Conservation (phyloP, 2,113 vertebrate species). For the Hiodon tergisus region DNA sequence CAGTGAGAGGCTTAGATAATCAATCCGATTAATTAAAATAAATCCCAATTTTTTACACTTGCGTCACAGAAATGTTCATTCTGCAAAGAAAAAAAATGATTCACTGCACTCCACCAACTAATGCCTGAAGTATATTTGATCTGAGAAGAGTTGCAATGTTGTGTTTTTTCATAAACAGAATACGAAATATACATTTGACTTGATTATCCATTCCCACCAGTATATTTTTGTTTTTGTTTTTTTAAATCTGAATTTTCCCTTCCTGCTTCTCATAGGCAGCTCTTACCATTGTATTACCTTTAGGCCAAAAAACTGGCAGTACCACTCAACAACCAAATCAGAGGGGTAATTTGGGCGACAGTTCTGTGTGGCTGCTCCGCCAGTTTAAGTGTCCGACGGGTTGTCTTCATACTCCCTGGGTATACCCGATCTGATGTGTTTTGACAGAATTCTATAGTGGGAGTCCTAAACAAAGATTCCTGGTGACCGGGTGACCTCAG, state of each 20-base stretch:
- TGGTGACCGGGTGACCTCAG: background rate
- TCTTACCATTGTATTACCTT: background rate
- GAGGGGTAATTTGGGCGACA: slow-evolving; percentile 2
- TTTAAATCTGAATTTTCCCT: too few relatives aligned
- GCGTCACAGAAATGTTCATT: background rate
- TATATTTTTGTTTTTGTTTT: too few relatives aligned
- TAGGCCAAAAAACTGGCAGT: slow-evolving; percentile 2
- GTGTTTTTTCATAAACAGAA: background rate
- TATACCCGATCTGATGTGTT: slow-evolving; percentile 6
- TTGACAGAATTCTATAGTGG: slow-evolving; percentile 14
- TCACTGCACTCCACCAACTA: slow-evolving; percentile 3
- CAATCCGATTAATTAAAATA: slow-evolving; percentile 12
- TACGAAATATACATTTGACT: slow-evolving; percentile 9
- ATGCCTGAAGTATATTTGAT: background rate
- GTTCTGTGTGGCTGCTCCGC: slow-evolving; percentile 5
- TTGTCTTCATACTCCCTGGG: slow-evolving; percentile 18
- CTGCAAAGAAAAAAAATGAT: background rate
- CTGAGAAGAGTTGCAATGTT: background rate
- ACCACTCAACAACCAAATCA: slow-evolving; percentile 9
- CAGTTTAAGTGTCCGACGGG: slow-evolving; percentile 20
- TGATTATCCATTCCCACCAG: too few relatives aligned
- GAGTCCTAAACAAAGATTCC: background rate
- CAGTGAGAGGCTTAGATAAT: background rate
- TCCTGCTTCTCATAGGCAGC: too few relatives aligned
- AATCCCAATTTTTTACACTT: slow-evolving; percentile 11